phyloP scores from a whole-genome alignment of 2,888 invertebrate species.

The Lithophane semibrunnea region DNA sequence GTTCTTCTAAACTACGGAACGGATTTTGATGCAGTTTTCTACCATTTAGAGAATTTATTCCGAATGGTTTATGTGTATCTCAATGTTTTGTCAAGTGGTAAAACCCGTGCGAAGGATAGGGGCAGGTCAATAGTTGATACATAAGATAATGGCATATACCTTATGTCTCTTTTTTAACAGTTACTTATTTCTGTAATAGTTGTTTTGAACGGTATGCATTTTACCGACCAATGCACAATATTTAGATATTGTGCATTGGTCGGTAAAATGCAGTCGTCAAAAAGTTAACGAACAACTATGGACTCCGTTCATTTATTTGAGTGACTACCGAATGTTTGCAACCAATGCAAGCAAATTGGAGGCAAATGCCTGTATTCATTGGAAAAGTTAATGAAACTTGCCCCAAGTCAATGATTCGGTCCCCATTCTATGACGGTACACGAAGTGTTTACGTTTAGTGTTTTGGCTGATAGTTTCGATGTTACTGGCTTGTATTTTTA shows the following conservation, averaged over 20 bases:
- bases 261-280: not conserved
- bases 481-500: not conserved
- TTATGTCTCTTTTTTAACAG: not conserved
- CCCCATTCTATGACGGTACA: constrained; percentile 70
- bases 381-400: constrained; percentile 89
- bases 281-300: not conserved
- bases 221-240: no score
- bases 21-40: not conserved
- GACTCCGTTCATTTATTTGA: constrained; percentile 21
- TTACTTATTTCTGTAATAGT: not conserved
- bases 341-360: constrained; percentile 80
- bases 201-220: not conserved
- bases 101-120: not conserved
- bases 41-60: not conserved
- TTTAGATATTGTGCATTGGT: no score
- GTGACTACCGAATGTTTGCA: constrained; percentile 75
- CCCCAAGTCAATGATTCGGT: constrained; percentile 81
- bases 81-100: not conserved
- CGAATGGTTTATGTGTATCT: not conserved
- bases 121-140: not conserved
- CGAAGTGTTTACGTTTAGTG: constrained; percentile 69
- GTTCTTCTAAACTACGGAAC: not conserved
- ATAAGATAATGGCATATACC: not conserved
- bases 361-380: constrained; percentile 87
- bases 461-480: constrained; percentile 38